A percentile compares a stretch with the other conserved stretches of the same genome.
Conservation (phyloP, 64 coral and sea anemone genomes). For the Cladopsammia gracilis region DNA sequence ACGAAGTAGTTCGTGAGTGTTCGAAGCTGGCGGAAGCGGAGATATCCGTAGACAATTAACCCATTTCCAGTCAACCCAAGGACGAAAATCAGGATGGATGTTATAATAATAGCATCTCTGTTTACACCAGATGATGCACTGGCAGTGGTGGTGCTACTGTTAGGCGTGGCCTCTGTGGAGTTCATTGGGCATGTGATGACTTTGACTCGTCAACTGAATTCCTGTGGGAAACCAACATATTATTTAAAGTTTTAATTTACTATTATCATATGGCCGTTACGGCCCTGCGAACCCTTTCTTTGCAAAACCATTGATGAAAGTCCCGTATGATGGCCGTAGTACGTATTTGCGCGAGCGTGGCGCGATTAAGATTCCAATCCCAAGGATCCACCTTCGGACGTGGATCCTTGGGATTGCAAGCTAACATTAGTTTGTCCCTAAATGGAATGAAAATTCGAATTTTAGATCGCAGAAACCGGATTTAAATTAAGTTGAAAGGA, state of each 20-base stretch:
- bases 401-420: no score
- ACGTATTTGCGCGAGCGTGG: no score
- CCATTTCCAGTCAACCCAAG: slow-evolving; percentile 81
- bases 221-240: neutral
- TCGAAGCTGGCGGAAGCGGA: slow-evolving; percentile 40
- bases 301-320: no score
- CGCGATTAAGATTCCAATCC: no score
- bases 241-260: neutral
- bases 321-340: no score
- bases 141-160: neutral
- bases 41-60: slow-evolving; percentile 67
- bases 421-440: no score
- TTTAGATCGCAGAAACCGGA: no score
- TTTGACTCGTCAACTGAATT: neutral
- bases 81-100: slow-evolving; percentile 18
- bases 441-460: no score
- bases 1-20: slow-evolving; percentile 83
- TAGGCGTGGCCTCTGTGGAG: neutral
- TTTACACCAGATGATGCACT: neutral
- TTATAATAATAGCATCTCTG: neutral
- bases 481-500: no score
- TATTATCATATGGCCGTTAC: no score
- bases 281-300: no score
- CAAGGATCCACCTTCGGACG: no score
- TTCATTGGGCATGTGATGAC: neutral